Percentiles rank a stretch among this genome's conserved stretches.
phyloP scores from a whole-genome alignment of 1,140 invertebrate species.

The Reticulitermes speratus region DNA sequence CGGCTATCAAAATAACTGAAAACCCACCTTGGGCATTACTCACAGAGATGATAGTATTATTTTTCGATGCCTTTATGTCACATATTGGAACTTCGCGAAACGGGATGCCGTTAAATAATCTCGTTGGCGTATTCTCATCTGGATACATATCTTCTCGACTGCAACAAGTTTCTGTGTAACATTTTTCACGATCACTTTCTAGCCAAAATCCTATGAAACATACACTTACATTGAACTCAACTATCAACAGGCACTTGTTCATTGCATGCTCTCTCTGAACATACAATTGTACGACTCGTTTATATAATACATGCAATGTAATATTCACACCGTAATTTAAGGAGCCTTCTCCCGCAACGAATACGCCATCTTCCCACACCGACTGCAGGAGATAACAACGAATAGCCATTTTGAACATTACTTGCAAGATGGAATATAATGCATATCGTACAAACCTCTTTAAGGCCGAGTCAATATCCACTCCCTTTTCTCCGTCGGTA shows the following conservation, averaged over 20 bases:
- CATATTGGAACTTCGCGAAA: slow-evolving; percentile 80
- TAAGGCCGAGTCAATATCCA: slow-evolving; percentile 57
- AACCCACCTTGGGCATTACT: slow-evolving; percentile 64
- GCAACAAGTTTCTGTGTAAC: slow-evolving; percentile 42
- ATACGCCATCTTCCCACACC: not conserved
- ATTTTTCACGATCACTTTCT: slow-evolving; percentile 27
- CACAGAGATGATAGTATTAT: slow-evolving; percentile 83
- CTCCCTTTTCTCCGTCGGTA: slow-evolving; percentile 61
- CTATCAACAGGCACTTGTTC: no score
- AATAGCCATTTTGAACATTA: slow-evolving; percentile 13
- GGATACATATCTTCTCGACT: slow-evolving; percentile 73
- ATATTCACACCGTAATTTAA: not conserved
- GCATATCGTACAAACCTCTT: slow-evolving; percentile 25
- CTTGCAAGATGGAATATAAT: not conserved
- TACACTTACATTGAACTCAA: no score
- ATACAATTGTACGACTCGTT: no score
- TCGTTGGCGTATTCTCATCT: slow-evolving; percentile 65
- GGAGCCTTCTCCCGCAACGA: not conserved
- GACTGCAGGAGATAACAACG: not conserved
- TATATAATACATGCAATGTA: not conserved
- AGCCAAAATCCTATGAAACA: not conserved
- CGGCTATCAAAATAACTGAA: not conserved
- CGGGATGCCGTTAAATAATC: slow-evolving; percentile 72
- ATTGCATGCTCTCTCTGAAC: no score
- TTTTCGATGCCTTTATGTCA: slow-evolving; percentile 75